phyloP scores from a whole-genome alignment of 2,888 invertebrate genomes.

The Merodon equestris region DNA sequence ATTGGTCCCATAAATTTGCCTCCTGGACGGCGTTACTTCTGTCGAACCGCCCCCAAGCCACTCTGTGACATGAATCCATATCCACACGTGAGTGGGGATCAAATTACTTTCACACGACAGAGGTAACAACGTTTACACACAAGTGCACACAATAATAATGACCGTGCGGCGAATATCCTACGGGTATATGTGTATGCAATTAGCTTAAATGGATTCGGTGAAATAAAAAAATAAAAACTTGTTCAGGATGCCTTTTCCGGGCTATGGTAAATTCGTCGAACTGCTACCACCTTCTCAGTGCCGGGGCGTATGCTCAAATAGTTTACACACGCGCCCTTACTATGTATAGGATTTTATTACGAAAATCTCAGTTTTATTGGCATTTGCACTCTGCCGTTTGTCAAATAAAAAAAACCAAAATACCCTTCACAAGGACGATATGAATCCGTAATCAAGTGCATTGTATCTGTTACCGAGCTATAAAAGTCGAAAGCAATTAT shows the following conservation, averaged over 20 bases:
- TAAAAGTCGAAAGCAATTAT: constrained; percentile 63
- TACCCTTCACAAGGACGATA: constrained; percentile 2
- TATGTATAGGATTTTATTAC: constrained; percentile 34
- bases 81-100: constrained; percentile 43
- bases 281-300: neutral
- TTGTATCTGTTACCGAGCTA: constrained; percentile 59
- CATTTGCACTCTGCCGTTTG: constrained; percentile 49
- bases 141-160: constrained; percentile 18
- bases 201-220: constrained; percentile 65
- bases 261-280: neutral
- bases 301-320: neutral
- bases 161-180: constrained; percentile 4
- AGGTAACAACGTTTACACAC: constrained; percentile 32
- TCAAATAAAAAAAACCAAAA: constrained; percentile 5
- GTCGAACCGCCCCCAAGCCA: constrained; percentile 8
- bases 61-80: constrained; percentile 9
- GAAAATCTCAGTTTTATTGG: constrained; percentile 62
- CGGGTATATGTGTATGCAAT: constrained; percentile 51
- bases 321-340: neutral
- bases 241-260: constrained; percentile 38
- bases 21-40: constrained; percentile 31
- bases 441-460: constrained; percentile 65
- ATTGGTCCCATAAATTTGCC: constrained; percentile 57
- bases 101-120: constrained; percentile 66
- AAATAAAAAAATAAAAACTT: constrained; percentile 67